Evolutionary conservation across 2,797 vertebrate genomes (phyloP).

Genomic region (Tachyglossus aculeatus): DNA sequence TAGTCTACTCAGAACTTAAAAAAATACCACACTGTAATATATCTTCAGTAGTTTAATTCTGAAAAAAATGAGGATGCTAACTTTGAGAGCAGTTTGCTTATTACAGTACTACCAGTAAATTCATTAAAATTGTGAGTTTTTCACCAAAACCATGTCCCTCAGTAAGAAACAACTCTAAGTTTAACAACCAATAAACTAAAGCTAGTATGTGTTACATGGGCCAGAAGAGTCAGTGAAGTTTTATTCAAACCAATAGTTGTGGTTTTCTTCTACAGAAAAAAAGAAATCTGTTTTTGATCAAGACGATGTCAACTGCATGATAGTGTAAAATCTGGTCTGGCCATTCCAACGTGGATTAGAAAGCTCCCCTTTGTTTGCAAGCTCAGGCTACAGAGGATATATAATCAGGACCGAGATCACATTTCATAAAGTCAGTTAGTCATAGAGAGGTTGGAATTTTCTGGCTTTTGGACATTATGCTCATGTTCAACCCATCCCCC

Average conservation of each 20-base stretch:
- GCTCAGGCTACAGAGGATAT: constrained; percentile 18
- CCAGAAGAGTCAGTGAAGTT: constrained; percentile 2
- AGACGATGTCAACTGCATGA: background rate
- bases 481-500: constrained; percentile 19
- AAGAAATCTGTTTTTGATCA: constrained; percentile 26
- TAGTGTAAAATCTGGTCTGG: constrained; percentile 14
- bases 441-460: constrained; percentile 37
- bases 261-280: background rate
- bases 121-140: constrained; percentile 2
- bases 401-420: background rate
- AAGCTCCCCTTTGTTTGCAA: constrained; percentile 36
- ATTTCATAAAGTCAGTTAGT: constrained; percentile 23
- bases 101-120: no score
- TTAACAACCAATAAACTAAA: background rate
- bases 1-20: no score
- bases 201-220: background rate
- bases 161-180: background rate
- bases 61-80: no score
- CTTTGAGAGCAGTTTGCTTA: no score
- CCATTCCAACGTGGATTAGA: background rate
- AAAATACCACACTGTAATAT: no score
- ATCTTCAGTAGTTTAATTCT: no score
- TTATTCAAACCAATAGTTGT: constrained; percentile 20
- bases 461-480: constrained; percentile 17
- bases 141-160: background rate